Conservation (phyloP, 2,888 invertebrate genomes). For the Pyrochroa serraticornis region DNA sequence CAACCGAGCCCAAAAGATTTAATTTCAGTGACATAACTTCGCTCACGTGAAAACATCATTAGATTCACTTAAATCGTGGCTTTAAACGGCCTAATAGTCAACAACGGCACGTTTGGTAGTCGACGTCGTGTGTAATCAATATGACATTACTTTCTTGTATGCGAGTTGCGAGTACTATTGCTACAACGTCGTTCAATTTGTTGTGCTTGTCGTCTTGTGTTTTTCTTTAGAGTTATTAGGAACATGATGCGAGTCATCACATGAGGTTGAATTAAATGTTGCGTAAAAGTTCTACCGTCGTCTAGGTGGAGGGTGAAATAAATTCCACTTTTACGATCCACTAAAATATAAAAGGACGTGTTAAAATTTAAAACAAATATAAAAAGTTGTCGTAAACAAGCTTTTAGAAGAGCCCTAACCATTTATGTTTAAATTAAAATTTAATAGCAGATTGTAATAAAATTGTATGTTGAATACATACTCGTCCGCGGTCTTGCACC, state of each 20-base stretch:
- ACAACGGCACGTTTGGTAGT: not conserved
- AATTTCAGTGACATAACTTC: constrained; percentile 6
- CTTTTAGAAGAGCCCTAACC: constrained; percentile 16
- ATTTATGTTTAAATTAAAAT: constrained; percentile 5
- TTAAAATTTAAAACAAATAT: constrained; percentile 23
- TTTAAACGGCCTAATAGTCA: not conserved
- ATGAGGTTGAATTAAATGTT: constrained; percentile 18
- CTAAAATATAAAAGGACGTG: constrained; percentile 23
- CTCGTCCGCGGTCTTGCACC: too few relatives aligned
- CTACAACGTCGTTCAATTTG: not conserved
- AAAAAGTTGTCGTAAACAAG: constrained; percentile 19
- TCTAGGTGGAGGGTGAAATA: constrained; percentile 6
- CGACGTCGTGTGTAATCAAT: constrained; percentile 15
- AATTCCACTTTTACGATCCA: constrained; percentile 18
- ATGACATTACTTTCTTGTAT: constrained; percentile 8
- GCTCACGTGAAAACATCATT: constrained; percentile 24
- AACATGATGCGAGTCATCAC: constrained; percentile 1
- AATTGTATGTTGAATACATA: not conserved
- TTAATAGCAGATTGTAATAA: constrained; percentile 5
- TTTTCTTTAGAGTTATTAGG: constrained; percentile 4
- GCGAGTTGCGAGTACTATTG: too few relatives aligned
- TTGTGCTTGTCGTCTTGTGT: not conserved
- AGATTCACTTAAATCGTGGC: constrained; percentile 7
- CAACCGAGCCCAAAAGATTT: constrained; percentile 2
- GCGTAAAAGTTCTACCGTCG: constrained; percentile 4